Conservation (phyloP, 92 coral and sea anemone species). For the Porites evermanni region DNA sequence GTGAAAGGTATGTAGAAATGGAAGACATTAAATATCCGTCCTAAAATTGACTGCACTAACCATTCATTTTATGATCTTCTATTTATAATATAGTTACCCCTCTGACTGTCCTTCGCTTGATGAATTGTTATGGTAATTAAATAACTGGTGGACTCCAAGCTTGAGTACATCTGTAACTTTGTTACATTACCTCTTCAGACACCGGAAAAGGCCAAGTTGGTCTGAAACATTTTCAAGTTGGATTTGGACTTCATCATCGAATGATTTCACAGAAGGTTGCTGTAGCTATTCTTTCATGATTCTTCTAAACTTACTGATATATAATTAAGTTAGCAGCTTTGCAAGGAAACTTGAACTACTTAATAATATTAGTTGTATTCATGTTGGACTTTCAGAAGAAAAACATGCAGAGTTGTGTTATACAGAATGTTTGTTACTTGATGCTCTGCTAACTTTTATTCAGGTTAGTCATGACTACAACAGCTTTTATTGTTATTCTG, state of each 20-base stretch:
- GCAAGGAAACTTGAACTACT: background rate
- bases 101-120: too few species aligned
- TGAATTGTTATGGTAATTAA: background rate
- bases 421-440: slow-evolving; percentile 92
- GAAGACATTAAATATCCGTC: background rate
- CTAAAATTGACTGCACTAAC: background rate
- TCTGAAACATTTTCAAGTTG: slow-evolving; percentile 88
- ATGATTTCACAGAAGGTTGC: slow-evolving; percentile 82
- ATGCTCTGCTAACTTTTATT: slow-evolving; percentile 89
- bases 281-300: background rate
- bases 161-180: too few species aligned
- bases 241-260: slow-evolving; percentile 93
- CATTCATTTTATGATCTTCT: too few species aligned
- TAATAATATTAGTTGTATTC: background rate
- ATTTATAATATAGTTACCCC: too few species aligned
- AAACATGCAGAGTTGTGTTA: slow-evolving; percentile 98
- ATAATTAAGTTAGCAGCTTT: background rate
- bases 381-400: slow-evolving; percentile 61
- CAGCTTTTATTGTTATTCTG: background rate
- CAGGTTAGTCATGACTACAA: slow-evolving; percentile 61
- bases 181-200: slow-evolving; percentile 45
- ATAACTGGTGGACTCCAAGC: too few species aligned
- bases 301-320: background rate
- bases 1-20: slow-evolving; percentile 72
- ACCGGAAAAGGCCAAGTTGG: slow-evolving; percentile 87